These are phyloP conservation scores for Sapayoa aenigma DNA, from an alignment of 2,113 vertebrate genomes.

Conservation along the genomic window DNA sequence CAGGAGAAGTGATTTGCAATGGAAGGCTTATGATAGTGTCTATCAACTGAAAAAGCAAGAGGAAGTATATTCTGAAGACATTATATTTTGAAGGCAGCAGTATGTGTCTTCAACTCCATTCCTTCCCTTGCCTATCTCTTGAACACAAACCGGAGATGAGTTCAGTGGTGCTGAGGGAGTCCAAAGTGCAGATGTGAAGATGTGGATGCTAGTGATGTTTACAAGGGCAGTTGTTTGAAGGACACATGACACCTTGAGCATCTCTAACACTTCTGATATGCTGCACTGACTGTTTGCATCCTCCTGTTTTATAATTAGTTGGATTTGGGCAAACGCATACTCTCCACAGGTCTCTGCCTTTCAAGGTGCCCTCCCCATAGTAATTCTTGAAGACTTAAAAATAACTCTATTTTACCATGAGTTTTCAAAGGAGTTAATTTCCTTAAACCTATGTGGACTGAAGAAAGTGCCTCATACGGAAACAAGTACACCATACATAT, in stretches of 20 bases:
- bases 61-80: not conserved
- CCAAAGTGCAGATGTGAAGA: not conserved
- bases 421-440: not conserved
- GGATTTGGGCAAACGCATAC: not conserved
- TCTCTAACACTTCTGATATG: not conserved
- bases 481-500: not conserved
- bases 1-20: slow-evolving; percentile 9
- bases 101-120: not conserved
- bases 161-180: not conserved
- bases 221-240: not conserved
- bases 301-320: not conserved
- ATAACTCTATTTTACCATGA: not conserved
- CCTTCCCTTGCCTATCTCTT: not conserved
- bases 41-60: not conserved
- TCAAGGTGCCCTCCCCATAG: not conserved
- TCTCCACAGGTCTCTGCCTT: not conserved
- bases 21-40: not conserved
- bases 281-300: not conserved
- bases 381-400: not conserved
- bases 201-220: not conserved
- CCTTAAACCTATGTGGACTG: not conserved
- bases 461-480: not conserved
- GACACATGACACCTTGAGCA: not conserved
- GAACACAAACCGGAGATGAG: not conserved
- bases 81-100: not conserved